Percentiles rank a stretch among this genome's conserved stretches.
Evolutionary conservation across 2,113 vertebrate species (phyloP).

Genomic region (Cervus canadensis): DNA sequence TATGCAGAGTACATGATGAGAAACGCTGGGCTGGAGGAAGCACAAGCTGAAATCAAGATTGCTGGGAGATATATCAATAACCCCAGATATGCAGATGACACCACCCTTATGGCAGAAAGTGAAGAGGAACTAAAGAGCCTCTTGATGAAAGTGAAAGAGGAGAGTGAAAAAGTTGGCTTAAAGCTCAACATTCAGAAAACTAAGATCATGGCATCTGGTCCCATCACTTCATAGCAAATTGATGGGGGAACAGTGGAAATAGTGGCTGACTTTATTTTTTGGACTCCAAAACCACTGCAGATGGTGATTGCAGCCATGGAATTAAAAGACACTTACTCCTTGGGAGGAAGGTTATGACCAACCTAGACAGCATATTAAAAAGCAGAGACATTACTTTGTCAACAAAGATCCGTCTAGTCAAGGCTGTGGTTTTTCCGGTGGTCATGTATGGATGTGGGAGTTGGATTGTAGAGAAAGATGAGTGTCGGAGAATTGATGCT

Average conservation of each 20-base stretch:
- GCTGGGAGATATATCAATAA: neutral
- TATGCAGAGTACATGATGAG: neutral
- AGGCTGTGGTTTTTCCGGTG: neutral
- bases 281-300: neutral
- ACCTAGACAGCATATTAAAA: neutral
- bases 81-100: neutral
- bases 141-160: neutral
- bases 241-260: neutral
- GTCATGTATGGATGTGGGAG: neutral
- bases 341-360: neutral
- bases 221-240: neutral
- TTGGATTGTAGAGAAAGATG: neutral
- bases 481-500: neutral
- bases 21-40: neutral
- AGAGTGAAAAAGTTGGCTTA: neutral
- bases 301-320: neutral
- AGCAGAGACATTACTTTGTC: neutral
- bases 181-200: neutral
- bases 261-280: neutral
- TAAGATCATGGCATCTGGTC: neutral
- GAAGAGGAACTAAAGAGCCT: neutral
- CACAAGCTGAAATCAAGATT: neutral
- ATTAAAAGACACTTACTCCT: neutral
- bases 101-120: neutral
- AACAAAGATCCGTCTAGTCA: neutral